Evolutionary conservation across 2,113 vertebrate genomes (phyloP), one percentile per base, ranked within the genome.

Genomic region (Eleginops maclovinus): DNA sequence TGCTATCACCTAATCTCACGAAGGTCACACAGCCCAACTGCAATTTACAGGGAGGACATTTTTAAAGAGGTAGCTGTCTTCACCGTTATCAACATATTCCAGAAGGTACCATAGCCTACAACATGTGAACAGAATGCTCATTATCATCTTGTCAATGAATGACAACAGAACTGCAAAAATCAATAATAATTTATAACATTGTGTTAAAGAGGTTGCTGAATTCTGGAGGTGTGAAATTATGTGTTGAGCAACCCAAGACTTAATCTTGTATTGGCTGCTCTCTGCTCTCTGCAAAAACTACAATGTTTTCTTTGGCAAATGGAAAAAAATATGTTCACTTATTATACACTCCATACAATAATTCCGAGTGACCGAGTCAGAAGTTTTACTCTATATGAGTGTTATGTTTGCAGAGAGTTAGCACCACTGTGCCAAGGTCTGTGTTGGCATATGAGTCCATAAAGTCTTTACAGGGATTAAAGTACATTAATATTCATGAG

Each of bases 401-500:
- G 58, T 58, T 68, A 70, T 56, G n/a, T 71, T 79, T 65, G 54
- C 26, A 54, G 19, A 49, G 44, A n/a, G 24, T 28, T 36, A 65
- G 31, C 22, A 40, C 24, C 1, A 44, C 28, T 28, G 14, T 65
- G 41, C 22, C 58, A 59, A 60, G 21, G 14, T 69, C 28, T 63
- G 54, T 55, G 26, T 44, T 69, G 56, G 80, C 74, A 73, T 56
- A 71, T 40, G 17, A 83, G 82, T 71, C 75, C 40, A 72, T 79
- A 61, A 63, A 77, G 68, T 74, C 58, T 77, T 66, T 75, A 63
- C 62, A 55, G 76, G 79, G 77, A 84, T 80, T 61, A 72, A 40
- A 62, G 16, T 1, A 15, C 46, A 87, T 88, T 77, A 81, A 79
- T 84, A 87, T 87, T 88, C 66, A 88, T 86, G 80, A 79, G 63